Evolutionary conservation across 2,797 vertebrate genomes (phyloP).

Genomic region (Molossus alvarezi): DNA sequence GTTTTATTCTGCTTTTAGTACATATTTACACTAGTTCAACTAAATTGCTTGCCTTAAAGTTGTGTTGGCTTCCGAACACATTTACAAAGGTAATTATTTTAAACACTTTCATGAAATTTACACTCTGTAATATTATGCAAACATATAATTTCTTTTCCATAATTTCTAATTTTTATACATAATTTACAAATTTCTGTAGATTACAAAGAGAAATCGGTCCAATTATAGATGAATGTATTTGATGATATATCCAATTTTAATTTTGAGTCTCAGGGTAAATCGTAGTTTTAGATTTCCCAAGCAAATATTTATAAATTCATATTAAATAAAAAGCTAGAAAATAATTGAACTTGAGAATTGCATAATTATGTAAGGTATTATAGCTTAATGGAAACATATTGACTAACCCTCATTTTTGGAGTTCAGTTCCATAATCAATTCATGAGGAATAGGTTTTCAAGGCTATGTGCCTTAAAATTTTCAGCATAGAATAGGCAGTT

Average conservation of each 20-base stretch:
- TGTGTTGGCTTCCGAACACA: background rate
- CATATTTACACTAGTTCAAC: background rate
- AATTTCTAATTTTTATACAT: background rate
- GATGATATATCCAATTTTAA: background rate
- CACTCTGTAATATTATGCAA: background rate
- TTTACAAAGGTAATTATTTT: slow-evolving; percentile 26
- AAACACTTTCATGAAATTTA: background rate
- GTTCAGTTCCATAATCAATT: background rate
- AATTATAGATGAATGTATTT: background rate
- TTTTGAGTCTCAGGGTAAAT: background rate
- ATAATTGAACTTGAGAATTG: background rate
- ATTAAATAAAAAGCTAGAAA: background rate
- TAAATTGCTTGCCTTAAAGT: slow-evolving; percentile 39
- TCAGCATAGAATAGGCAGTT: background rate
- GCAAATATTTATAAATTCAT: slow-evolving; percentile 5
- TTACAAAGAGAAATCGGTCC: slow-evolving; percentile 22
- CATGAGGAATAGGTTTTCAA: slow-evolving; percentile 23
- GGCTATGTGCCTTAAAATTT: background rate
- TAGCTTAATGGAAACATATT: slow-evolving; percentile 12
- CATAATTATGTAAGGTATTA: background rate
- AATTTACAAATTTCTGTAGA: background rate
- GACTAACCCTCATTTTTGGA: background rate
- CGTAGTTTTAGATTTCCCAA: background rate
- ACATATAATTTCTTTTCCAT: background rate
- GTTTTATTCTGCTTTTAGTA: slow-evolving; percentile 22